phyloP scores from a whole-genome alignment of 2,797 vertebrate species.

The Sciaenops ocellatus region DNA sequence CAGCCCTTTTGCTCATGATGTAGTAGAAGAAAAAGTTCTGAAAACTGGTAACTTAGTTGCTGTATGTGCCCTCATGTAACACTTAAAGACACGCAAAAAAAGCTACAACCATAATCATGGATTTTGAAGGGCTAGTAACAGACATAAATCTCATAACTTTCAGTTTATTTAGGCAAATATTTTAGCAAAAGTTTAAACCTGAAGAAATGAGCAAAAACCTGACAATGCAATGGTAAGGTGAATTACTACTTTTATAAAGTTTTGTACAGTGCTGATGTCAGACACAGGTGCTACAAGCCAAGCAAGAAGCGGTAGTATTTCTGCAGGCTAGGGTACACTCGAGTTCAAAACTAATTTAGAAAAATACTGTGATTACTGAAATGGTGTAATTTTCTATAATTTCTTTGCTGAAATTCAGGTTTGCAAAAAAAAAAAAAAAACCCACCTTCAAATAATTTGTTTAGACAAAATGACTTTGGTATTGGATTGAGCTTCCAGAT shows the following conservation, averaged over 20 bases:
- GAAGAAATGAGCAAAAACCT: not conserved
- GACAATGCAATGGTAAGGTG: not conserved
- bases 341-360: slow-evolving; percentile 15
- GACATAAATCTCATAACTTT: not conserved
- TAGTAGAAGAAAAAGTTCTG: not conserved
- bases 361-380: slow-evolving; percentile 43
- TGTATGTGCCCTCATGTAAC: not conserved
- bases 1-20: not conserved
- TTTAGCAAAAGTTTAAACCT: not conserved
- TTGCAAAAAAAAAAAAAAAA: not conserved
- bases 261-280: not conserved
- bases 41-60: not conserved
- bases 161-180: slow-evolving; percentile 5
- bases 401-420: slow-evolving; percentile 9
- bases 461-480: slow-evolving; percentile 5
- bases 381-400: slow-evolving; percentile 22
- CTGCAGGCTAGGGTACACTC: not conserved
- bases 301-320: not conserved
- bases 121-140: not conserved
- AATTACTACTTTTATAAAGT: not conserved
- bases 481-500: slow-evolving; percentile 2
- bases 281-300: not conserved
- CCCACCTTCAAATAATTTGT: not conserved
- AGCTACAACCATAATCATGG: not conserved
- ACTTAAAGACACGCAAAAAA: not conserved